These are phyloP conservation scores for Sterna hirundo DNA, from an alignment of 2,113 vertebrate genomes.

Conservation along the genomic window DNA sequence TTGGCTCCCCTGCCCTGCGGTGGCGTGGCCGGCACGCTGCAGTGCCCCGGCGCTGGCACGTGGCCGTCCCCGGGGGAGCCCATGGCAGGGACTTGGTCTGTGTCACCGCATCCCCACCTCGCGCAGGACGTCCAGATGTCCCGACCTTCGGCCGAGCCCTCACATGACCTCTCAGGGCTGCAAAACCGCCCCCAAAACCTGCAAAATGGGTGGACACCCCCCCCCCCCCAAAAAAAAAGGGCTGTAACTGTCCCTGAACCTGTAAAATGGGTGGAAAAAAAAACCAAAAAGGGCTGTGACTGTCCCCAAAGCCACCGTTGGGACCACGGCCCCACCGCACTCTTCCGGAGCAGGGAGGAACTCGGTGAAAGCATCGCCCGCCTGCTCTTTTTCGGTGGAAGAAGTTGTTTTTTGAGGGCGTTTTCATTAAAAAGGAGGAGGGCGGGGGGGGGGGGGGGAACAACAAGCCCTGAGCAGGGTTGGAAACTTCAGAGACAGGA, in stretches of 20 bases:
- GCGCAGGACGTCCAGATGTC: not conserved
- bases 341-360: not conserved
- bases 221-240: too few relatives aligned
- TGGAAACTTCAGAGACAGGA: constrained; percentile 47
- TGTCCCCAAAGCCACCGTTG: not conserved
- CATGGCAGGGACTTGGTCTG: accelerated
- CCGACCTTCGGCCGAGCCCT: not conserved
- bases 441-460: not conserved
- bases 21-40: accelerated
- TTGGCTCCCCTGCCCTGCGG: not conserved
- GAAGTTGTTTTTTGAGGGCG: not conserved
- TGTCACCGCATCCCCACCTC: not conserved
- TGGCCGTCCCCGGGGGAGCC: not conserved
- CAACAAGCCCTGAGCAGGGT: not conserved
- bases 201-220: not conserved
- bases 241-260: not conserved
- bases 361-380: accelerated
- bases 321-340: accelerated
- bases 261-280: not conserved
- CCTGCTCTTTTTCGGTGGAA: not conserved
- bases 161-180: accelerated
- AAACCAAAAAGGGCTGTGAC: not conserved
- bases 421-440: constrained; percentile 35
- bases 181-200: accelerated
- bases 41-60: accelerated